phyloP scores from a whole-genome alignment of 2,888 invertebrate species.

The Drosophila paramelanica region DNA sequence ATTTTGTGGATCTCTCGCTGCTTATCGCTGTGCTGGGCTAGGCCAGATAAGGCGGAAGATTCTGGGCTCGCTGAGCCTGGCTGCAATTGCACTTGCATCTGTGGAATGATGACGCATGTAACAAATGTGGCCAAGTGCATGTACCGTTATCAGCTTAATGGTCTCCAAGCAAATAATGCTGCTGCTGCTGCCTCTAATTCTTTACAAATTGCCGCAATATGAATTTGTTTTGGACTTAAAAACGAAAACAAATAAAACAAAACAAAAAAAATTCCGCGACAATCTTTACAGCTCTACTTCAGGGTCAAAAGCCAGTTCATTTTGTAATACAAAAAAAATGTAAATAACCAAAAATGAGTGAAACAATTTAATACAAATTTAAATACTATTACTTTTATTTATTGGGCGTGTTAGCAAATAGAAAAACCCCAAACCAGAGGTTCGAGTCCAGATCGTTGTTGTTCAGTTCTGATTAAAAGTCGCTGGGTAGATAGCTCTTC shows the following conservation, averaged over 20 bases:
- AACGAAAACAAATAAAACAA: neutral
- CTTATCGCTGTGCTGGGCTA: neutral
- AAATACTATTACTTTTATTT: too few relatives aligned
- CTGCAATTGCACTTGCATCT: neutral
- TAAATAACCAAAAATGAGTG: too few relatives aligned
- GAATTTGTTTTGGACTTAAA: constrained; percentile 17
- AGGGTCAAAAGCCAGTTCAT: constrained; percentile 18
- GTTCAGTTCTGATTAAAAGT: too few relatives aligned
- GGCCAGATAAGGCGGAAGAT: constrained; percentile 10
- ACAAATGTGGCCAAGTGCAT: neutral
- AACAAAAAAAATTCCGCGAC: neutral
- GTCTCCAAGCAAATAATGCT: neutral
- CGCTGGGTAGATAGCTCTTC: too few relatives aligned
- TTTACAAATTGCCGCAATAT: constrained; percentile 3
- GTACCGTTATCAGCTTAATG: constrained; percentile 8
- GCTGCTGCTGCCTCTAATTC: neutral
- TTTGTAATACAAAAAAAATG: neutral
- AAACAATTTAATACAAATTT: too few relatives aligned
- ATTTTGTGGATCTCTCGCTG: neutral
- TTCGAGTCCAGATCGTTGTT: too few relatives aligned
- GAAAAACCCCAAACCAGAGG: too few relatives aligned
- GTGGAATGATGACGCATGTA: constrained; percentile 4
- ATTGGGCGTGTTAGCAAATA: too few relatives aligned
- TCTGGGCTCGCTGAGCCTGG: neutral
- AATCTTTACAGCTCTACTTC: constrained; percentile 25